phyloP scores from a whole-genome alignment of 1,140 invertebrate species.

The Andrena cerasifolii region DNA sequence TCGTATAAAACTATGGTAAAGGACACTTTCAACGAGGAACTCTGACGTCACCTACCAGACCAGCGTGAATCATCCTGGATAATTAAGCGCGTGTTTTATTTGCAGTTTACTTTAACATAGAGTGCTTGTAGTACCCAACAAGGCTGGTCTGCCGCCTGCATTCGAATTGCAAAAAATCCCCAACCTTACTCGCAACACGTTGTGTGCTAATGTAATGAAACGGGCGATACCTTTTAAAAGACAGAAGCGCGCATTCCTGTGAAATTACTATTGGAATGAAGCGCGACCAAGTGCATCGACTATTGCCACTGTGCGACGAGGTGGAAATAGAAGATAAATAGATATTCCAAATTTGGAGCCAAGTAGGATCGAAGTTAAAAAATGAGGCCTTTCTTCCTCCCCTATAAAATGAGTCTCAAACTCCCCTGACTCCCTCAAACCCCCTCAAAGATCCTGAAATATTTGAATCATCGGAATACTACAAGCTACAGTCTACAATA shows the following conservation, averaged over 20 bases:
- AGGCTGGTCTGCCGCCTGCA: slow-evolving; percentile 3
- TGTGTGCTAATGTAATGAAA: slow-evolving; percentile 45
- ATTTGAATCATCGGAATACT: too few species aligned
- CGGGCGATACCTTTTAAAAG: slow-evolving; percentile 26
- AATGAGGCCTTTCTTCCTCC: too few species aligned
- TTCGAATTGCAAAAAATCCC: slow-evolving; percentile 46
- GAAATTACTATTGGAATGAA: too few species aligned
- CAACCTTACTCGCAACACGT: slow-evolving; percentile 22
- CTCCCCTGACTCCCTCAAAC: neutral
- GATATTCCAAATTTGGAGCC: too few species aligned
- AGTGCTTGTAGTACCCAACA: slow-evolving; percentile 18
- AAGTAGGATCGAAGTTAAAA: too few species aligned
- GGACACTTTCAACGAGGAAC: neutral
- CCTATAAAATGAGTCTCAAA: neutral
- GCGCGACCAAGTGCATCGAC: too few species aligned
- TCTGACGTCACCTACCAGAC: neutral
- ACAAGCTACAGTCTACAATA: too few species aligned
- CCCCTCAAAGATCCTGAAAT: too few species aligned
- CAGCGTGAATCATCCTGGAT: slow-evolving; percentile 10
- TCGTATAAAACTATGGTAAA: too few species aligned
- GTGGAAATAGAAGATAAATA: too few species aligned
- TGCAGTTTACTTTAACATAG: slow-evolving; percentile 10
- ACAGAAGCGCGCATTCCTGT: too few species aligned
- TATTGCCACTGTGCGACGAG: too few species aligned
- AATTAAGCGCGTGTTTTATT: slow-evolving; percentile 27